Conservation (phyloP, 2,797 vertebrate species). For the Adelosebastes latens region DNA sequence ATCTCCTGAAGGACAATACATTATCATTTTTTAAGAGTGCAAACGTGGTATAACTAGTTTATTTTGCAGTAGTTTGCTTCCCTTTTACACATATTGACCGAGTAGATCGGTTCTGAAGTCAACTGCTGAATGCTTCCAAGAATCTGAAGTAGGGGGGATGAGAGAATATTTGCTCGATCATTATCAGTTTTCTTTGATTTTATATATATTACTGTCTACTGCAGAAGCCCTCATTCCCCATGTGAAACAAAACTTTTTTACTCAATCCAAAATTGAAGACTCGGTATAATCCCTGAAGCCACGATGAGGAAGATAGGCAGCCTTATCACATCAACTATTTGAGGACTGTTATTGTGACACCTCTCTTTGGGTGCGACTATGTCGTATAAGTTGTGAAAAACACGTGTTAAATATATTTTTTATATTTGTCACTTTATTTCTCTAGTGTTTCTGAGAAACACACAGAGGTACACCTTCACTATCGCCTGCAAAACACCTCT, state of each 20-base stretch:
- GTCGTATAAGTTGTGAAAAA: constrained; percentile 7
- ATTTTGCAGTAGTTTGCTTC: background rate
- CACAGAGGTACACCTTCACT: background rate
- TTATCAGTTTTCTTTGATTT: background rate
- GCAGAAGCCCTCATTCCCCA: background rate
- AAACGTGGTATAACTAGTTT: background rate
- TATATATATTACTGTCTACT: background rate
- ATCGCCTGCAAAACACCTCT: background rate
- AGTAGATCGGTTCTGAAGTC: background rate
- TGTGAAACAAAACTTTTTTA: background rate
- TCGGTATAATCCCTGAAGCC: background rate
- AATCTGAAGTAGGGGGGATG: background rate
- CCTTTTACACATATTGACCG: background rate
- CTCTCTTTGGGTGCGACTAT: background rate
- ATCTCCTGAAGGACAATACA: background rate
- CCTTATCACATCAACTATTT: background rate
- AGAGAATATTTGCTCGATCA: background rate
- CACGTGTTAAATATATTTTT: constrained; percentile 1
- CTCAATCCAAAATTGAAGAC: background rate
- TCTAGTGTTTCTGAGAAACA: background rate
- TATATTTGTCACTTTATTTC: background rate
- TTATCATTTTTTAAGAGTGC: background rate
- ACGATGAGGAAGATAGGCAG: background rate
- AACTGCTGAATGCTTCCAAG: background rate
- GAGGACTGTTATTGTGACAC: background rate